These are phyloP conservation scores for Capromys pilorides DNA, from an alignment of 2,797 vertebrate genomes.

Conservation along the genomic window DNA sequence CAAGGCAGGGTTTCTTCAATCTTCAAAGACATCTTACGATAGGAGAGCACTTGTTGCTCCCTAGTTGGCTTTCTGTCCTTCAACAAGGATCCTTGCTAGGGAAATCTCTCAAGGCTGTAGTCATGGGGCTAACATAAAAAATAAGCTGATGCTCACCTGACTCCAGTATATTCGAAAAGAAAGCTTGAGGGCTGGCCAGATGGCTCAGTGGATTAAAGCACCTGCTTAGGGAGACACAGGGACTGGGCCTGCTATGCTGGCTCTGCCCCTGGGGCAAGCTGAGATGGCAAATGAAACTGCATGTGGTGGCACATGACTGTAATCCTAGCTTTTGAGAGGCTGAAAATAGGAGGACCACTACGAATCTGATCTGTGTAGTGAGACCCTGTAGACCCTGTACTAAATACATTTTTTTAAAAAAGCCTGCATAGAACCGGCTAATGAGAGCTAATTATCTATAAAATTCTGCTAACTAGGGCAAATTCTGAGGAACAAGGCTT, in stretches of 20 bases:
- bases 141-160: not conserved
- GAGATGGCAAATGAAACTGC: too few species aligned
- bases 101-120: conserved; percentile 18
- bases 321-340: too few species aligned
- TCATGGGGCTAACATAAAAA: conserved; percentile 27
- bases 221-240: too few species aligned
- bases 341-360: too few species aligned
- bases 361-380: too few species aligned
- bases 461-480: not conserved
- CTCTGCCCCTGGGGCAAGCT: too few species aligned
- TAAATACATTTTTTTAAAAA: too few species aligned
- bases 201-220: too few species aligned
- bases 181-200: too few species aligned
- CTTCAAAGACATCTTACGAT: conserved; percentile 78
- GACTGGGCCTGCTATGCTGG: too few species aligned
- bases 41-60: conserved; percentile 56
- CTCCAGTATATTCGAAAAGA: not conserved
- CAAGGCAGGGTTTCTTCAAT: conserved; percentile 71
- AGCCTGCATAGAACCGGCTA: not conserved
- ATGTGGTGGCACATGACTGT: too few species aligned
- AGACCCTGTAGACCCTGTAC: too few species aligned
- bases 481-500: not conserved
- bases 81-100: conserved; percentile 35
- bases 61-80: conserved; percentile 63
- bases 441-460: not conserved